A percentile compares a stretch with the other conserved stretches of the same genome.
Evolutionary conservation across 2,797 vertebrate species (phyloP).

Genomic region (Carapus acus): DNA sequence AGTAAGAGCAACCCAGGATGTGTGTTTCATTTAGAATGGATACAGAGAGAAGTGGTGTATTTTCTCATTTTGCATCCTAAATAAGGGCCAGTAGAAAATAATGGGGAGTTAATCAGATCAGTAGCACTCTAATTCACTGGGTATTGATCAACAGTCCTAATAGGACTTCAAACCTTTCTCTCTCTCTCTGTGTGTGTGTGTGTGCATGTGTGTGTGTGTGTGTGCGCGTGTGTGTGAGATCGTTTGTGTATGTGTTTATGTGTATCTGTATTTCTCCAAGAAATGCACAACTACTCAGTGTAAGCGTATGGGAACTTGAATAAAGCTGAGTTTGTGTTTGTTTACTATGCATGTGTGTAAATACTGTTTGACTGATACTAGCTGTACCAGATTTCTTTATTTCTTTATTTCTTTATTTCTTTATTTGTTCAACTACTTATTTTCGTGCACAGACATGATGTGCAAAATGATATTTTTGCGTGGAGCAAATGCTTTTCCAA

Average conservation of each 20-base stretch:
- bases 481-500: too few relatives aligned
- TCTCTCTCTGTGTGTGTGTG: constrained; percentile 31
- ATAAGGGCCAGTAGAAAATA: constrained; percentile 86
- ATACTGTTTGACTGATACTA: too few relatives aligned
- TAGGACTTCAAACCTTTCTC: constrained; percentile 68
- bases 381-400: too few relatives aligned
- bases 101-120: constrained; percentile 98
- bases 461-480: too few relatives aligned
- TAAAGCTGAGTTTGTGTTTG: constrained; percentile 28
- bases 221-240: constrained; percentile 18
- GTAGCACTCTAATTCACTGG: constrained; percentile 93
- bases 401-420: too few relatives aligned
- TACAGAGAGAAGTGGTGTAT: constrained; percentile 80
- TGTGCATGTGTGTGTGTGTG: constrained; percentile 10
- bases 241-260: constrained; percentile 17
- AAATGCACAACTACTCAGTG: constrained; percentile 19
- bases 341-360: too few relatives aligned
- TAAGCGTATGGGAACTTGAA: constrained; percentile 30
- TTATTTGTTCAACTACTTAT: too few relatives aligned
- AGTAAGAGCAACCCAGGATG: constrained; percentile 52
- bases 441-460: too few relatives aligned
- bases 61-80: constrained; percentile 88
- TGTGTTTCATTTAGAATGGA: constrained; percentile 80
- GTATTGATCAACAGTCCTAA: constrained; percentile 93
- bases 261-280: background rate